A percentile compares a stretch with the other conserved stretches of the same genome.
Evolutionary conservation across 2,113 vertebrate genomes (phyloP).

Genomic region (Cricetomys ansorgei): DNA sequence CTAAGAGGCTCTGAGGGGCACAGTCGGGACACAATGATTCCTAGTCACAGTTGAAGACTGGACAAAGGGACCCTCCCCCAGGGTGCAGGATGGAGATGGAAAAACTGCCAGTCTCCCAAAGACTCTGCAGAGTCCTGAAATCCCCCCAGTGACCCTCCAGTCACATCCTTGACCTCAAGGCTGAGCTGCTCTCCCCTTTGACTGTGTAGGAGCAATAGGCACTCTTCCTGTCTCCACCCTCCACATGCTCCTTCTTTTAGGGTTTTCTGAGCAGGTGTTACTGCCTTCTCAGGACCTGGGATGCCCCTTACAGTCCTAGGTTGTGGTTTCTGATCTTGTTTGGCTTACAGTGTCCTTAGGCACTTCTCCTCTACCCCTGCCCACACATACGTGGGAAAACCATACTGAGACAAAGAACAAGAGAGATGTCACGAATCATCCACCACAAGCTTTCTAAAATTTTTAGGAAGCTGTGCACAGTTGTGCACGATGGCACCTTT

Average conservation of each 20-base stretch:
- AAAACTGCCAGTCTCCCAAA: not conserved
- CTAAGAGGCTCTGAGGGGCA: slow-evolving; percentile 66
- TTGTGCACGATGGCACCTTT: not conserved
- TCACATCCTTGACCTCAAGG: not conserved
- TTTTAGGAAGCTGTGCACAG: not conserved
- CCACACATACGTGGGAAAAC: not conserved
- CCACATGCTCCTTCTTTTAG: not conserved
- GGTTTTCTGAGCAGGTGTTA: not conserved
- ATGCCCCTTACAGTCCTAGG: not conserved
- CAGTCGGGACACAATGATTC: slow-evolving; percentile 72
- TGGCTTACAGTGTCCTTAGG: not conserved
- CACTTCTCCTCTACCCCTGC: not conserved
- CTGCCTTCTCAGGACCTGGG: not conserved
- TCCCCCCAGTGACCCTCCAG: not conserved
- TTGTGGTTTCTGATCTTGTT: not conserved
- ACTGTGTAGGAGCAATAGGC: not conserved
- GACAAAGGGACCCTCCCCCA: slow-evolving; percentile 50
- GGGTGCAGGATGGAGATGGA: not conserved
- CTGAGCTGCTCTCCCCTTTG: not conserved
- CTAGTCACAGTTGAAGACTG: slow-evolving; percentile 60
- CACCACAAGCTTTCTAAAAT: not conserved
- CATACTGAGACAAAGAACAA: not conserved
- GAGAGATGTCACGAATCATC: not conserved
- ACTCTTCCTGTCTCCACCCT: not conserved
- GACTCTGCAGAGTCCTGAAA: not conserved